phyloP scores from a whole-genome alignment of 2,797 vertebrate genomes.

The Anableps anableps region DNA sequence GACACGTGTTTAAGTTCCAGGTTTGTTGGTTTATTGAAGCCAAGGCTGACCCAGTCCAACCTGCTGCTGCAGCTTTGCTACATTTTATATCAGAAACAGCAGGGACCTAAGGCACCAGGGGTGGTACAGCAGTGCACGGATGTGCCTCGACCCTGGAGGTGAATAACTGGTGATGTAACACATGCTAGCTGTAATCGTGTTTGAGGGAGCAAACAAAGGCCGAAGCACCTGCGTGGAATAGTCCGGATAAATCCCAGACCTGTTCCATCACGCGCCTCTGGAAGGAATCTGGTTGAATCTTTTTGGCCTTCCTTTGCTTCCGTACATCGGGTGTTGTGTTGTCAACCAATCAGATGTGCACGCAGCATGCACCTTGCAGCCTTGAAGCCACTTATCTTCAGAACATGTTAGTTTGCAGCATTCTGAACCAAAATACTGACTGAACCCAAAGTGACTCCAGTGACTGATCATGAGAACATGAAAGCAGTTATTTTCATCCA shows the following conservation, averaged over 20 bases:
- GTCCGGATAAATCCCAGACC: background rate
- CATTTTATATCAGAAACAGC: slow-evolving; percentile 5
- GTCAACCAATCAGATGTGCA: background rate
- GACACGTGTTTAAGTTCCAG: slow-evolving; percentile 9
- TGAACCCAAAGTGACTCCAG: slow-evolving; percentile 4
- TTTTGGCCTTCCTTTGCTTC: background rate
- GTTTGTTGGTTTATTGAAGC: slow-evolving; percentile 26
- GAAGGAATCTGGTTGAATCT: too few relatives aligned
- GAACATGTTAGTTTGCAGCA: background rate
- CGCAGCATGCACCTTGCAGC: background rate
- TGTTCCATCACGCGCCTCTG: too few relatives aligned
- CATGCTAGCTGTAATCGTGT: background rate
- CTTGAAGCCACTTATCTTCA: background rate
- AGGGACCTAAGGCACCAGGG: background rate
- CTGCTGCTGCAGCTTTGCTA: background rate
- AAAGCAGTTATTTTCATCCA: background rate
- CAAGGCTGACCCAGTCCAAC: background rate
- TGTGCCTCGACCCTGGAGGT: background rate
- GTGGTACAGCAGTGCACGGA: background rate
- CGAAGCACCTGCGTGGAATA: background rate
- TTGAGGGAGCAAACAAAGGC: background rate
- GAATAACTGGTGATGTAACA: background rate
- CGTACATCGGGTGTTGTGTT: background rate
- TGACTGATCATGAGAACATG: slow-evolving; percentile 12
- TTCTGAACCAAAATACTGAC: slow-evolving; percentile 1